These are phyloP conservation scores for Xanthorhoe designata DNA, from an alignment of 2,888 invertebrate species.

Conservation along the genomic window DNA sequence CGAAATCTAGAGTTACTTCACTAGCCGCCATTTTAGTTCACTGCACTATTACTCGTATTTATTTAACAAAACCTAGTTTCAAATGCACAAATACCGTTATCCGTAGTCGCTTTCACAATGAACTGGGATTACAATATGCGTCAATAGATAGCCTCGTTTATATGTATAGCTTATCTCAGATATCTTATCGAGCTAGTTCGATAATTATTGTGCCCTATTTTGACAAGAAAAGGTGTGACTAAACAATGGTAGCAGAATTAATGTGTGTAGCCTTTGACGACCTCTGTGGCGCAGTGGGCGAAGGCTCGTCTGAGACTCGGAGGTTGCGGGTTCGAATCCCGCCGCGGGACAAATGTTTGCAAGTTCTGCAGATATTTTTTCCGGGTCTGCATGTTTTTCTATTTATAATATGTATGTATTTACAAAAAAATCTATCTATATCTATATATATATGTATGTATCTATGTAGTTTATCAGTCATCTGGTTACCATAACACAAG, in stretches of 20 bases:
- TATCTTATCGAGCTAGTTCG: constrained; percentile 48
- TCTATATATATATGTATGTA: too few relatives aligned
- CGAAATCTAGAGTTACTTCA: constrained; percentile 52
- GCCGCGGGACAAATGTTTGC: too few relatives aligned
- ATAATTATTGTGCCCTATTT: constrained; percentile 23
- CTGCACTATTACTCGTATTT: constrained; percentile 30
- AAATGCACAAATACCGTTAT: constrained; percentile 3
- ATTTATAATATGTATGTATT: too few relatives aligned
- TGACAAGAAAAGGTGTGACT: constrained; percentile 3
- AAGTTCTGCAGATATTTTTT: too few relatives aligned
- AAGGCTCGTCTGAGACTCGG: too few relatives aligned
- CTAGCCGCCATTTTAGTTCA: constrained; percentile 52
- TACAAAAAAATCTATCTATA: too few relatives aligned
- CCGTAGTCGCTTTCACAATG: constrained; percentile 3
- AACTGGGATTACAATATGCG: constrained; percentile 55
- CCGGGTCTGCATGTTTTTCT: too few relatives aligned
- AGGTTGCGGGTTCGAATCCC: too few relatives aligned
- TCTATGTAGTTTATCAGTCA: too few relatives aligned
- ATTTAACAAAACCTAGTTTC: not conserved
- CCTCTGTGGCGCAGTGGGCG: too few relatives aligned
- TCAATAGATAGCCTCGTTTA: constrained; percentile 73
- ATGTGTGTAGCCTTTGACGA: too few relatives aligned
- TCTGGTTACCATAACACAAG: too few relatives aligned
- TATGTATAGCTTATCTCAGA: constrained; percentile 60
- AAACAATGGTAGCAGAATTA: not conserved